Conservation (phyloP, 2,797 vertebrate genomes). For the Chaetodon trifasciatus region DNA sequence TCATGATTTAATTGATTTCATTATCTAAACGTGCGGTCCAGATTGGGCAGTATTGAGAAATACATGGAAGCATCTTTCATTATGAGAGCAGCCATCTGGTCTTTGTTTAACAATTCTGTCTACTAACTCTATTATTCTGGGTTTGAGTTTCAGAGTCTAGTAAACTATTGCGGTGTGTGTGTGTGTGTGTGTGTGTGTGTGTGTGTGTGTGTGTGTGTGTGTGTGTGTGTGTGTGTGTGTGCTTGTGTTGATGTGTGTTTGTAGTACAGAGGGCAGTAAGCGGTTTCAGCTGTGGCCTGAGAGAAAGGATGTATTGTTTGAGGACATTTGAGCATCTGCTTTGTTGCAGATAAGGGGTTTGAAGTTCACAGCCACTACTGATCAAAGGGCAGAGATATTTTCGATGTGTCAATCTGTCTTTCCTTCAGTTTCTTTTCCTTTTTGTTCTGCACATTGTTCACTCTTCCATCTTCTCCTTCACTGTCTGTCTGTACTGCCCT, state of each 20-base stretch:
- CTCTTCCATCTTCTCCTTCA: constrained; percentile 28
- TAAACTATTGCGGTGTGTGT: constrained; percentile 55
- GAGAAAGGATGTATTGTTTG: constrained; percentile 82
- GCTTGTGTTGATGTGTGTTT: constrained; percentile 23
- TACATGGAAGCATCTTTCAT: constrained; percentile 55
- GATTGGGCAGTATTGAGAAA: constrained; percentile 48
- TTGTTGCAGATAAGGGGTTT: constrained; percentile 75
- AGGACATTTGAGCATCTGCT: constrained; percentile 77
- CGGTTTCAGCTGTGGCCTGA: constrained; percentile 75
- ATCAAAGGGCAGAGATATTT: constrained; percentile 71
- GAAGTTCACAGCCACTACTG: constrained; percentile 60
- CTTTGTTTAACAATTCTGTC: constrained; percentile 75
- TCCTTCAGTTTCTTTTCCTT: constrained; percentile 40
- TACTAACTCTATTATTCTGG: constrained; percentile 68
- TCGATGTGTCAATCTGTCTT: constrained; percentile 55
- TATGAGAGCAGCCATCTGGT: constrained; percentile 74
- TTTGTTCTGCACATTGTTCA: constrained; percentile 44
- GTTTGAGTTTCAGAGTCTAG: constrained; percentile 67
- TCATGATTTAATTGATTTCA: constrained; percentile 33
- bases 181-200: constrained; percentile 13
- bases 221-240: constrained; percentile 22
- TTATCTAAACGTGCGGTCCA: constrained; percentile 21
- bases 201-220: constrained; percentile 22
- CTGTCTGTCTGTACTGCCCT: constrained; percentile 44
- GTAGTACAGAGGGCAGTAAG: constrained; percentile 68